Percentiles rank a stretch among this genome's conserved stretches.
Evolutionary conservation across 92 coral and sea anemone genomes (phyloP).

Genomic region (Heteractis magnifica): DNA sequence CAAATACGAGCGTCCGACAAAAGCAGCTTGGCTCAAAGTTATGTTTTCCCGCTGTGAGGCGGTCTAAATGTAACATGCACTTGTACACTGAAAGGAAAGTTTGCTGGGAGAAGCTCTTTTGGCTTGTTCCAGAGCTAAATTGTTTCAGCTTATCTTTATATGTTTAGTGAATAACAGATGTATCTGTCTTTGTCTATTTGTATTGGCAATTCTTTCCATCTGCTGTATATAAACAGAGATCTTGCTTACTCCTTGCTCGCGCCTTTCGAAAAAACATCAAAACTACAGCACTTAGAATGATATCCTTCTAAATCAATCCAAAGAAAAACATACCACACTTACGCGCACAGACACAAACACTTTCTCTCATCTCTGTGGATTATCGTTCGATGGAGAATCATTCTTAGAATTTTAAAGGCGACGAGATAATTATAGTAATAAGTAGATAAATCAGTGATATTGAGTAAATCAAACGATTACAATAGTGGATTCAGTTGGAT

Average conservation of each 20-base stretch:
- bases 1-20: conserved; percentile 4
- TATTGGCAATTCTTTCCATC: conserved; percentile 16
- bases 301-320: background rate
- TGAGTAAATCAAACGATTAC: conserved; percentile 18
- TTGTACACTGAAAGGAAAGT: conserved; percentile 4
- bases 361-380: background rate
- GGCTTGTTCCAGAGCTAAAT: conserved; percentile 1
- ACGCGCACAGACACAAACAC: background rate
- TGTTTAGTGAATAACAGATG: conserved; percentile 18
- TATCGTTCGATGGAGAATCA: background rate
- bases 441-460: conserved; percentile 8
- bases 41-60: conserved; percentile 24
- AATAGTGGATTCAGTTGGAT: background rate
- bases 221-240: background rate
- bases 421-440: conserved; percentile 4
- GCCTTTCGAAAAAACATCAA: background rate
- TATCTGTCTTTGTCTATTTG: conserved; percentile 22
- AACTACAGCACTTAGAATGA: background rate
- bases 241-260: background rate
- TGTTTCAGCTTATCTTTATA: conserved; percentile 12
- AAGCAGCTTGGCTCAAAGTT: background rate
- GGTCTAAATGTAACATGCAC: conserved; percentile 4
- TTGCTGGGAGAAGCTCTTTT: background rate
- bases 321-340: background rate
- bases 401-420: conserved; percentile 10